Evolutionary conservation across 2,888 invertebrate species (phyloP), one percentile per base, ranked within the genome.

Genomic region (Acrobasis repandana): DNA sequence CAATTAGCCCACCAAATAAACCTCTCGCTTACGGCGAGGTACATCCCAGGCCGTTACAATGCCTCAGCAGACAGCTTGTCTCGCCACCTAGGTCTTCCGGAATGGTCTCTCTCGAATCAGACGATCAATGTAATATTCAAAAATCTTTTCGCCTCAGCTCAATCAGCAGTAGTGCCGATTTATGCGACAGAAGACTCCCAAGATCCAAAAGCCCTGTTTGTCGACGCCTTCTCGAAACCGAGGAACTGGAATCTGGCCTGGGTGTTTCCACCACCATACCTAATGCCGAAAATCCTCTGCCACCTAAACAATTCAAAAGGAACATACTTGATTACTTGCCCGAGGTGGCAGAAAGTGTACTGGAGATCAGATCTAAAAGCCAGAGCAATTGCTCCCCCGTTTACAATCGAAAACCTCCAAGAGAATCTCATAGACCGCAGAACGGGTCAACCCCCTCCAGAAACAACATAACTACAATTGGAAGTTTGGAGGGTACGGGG

Each of bases 401-500:
- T 46, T 14, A 14, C 46, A n/a, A n/a, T 46, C n/a, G 9, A 46
- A n/a, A n/a, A 46, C 11, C 46, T 46, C 14, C 1, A n/a, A 6
- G 3, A 1, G n/a, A 46, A 46, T 46, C 46, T 46, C 14, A 46
- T 46, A 46, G 46, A 46, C 15, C 46, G 46, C 14, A 46, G 46
- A 46, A 46, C 46, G n/a, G 46, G 46, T 1, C 46, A n/a, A 9
- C 56, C 56, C 47, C 60, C 60, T 14, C 56, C 54, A 18, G 49
- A 48, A 14, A 43, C 38, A 38, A n/a, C 48, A n/a, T n/a, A 49
- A 38, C 56, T 60, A 48, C 20, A 56, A 54, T 60, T 60, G 60
- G 54, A 56, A 54, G 60, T 60, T 33, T 60, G 56, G 60, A 60
- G 38, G 60, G 48, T 60, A 49, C 60, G 36, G 56, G 56, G 48